A percentile compares a stretch with the other conserved stretches of the same genome.
Conservation (phyloP, 2,888 invertebrate species). For the Drosophila yooni region DNA sequence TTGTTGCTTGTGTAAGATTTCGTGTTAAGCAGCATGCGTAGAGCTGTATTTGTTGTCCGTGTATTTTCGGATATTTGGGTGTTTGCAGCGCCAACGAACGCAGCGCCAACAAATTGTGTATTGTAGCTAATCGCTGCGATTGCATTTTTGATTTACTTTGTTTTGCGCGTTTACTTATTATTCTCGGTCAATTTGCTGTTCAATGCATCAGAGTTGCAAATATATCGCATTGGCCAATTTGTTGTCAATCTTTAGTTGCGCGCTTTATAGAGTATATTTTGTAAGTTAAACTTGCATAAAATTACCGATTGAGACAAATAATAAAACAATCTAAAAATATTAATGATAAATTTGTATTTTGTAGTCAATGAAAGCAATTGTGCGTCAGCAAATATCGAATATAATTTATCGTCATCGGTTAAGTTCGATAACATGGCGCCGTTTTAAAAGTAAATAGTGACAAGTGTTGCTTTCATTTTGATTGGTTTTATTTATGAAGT, state of each 20-base stretch:
- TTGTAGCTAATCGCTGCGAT: conserved; percentile 28
- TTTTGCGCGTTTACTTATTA: conserved; percentile 8
- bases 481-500: not conserved
- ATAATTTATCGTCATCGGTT: conserved; percentile 22
- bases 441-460: conserved; percentile 9
- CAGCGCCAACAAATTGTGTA: conserved; percentile 43
- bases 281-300: not conserved
- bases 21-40: conserved; percentile 29
- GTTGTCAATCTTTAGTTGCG: not conserved
- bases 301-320: not conserved
- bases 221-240: not conserved
- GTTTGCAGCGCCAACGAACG: conserved; percentile 29
- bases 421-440: not conserved
- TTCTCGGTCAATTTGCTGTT: conserved; percentile 14
- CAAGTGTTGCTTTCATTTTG: not conserved
- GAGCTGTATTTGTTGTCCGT: conserved; percentile 11
- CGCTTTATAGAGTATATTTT: not conserved
- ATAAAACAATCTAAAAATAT: not conserved
- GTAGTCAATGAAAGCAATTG: not conserved
- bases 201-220: conserved; percentile 36
- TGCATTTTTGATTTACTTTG: conserved; percentile 35
- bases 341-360: not conserved
- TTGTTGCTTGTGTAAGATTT: conserved; percentile 49
- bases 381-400: conserved; percentile 31
- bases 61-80: conserved; percentile 10